Evolutionary conservation across 2,888 invertebrate genomes (phyloP), one percentile per base, ranked within the genome.

Genomic region (Thera obeliscata): DNA sequence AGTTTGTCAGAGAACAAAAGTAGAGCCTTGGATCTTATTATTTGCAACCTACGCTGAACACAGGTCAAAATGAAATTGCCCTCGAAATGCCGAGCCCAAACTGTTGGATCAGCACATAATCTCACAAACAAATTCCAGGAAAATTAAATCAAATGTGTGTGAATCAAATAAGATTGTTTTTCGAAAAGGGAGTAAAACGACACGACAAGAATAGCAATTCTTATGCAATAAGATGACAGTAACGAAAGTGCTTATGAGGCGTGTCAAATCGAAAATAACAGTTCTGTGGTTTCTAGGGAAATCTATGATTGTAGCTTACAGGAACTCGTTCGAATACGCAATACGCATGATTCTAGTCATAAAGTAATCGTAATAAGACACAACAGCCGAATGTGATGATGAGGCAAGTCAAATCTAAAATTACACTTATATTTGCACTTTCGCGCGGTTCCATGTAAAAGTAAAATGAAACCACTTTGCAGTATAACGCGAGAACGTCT

Each of bases 211-310:
- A 73, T 71, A 67, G 67, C 62, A 70, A 69, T 56, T 56, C 52
- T 50, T 61, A 61, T 55, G 57, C 60, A 56, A 67, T 66, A 56
- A 54, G 55, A 61, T 33, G 61, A 52, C 35, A 54, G 46, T 35
- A 41, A 43, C 54, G 60, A 59, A 65, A 65, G 64, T 68, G 60
- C 55, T 69, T 48, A 72, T 58, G 58, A 70, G 55, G 60, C 61
- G 63, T 64, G 43, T 46, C 64, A 61, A 62, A 73, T 71, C 50
- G 46, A 48, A 71, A 67, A 73, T 69, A 12, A 64, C 67, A 49
- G 65, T 64, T 66, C 52, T 58, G 36, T 60, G 56, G 60, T 49
- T 61, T 41, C 54, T 54, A 63, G 59, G 63, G 54, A 57, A 64
- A 64, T 68, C 61, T 60, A 61, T 68, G 57, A 64, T 68, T 68